phyloP scores from a whole-genome alignment of 2,113 vertebrate genomes.

The Heterocephalus glaber region DNA sequence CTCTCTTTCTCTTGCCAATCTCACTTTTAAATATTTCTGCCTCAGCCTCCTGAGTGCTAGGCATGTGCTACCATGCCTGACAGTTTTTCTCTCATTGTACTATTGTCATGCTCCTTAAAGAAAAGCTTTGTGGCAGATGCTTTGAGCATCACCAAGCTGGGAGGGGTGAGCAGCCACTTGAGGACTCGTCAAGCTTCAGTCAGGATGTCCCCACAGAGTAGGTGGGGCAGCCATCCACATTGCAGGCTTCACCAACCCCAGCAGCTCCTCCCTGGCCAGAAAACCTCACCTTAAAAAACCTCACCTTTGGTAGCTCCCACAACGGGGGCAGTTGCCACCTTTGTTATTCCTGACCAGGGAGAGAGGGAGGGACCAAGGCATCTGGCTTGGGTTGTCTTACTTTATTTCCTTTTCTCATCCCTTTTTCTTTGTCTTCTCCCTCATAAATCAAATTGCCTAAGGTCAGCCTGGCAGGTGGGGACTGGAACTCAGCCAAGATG shows the following conservation, averaged over 20 bases:
- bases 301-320: not conserved
- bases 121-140: not conserved
- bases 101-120: not conserved
- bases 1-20: not conserved
- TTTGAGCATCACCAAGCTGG: not conserved
- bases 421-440: not conserved
- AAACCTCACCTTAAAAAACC: no score
- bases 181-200: not conserved
- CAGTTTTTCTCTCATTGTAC: not conserved
- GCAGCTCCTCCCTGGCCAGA: not conserved
- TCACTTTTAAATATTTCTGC: not conserved
- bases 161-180: not conserved
- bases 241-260: not conserved
- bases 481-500: not conserved
- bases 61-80: not conserved
- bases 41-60: not conserved
- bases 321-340: not conserved
- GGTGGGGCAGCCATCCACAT: not conserved
- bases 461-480: not conserved
- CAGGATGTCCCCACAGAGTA: not conserved
- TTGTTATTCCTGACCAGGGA: not conserved
- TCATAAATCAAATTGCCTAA: not conserved
- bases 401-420: not conserved
- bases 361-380: not conserved
- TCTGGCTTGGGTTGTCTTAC: not conserved